phyloP scores from a whole-genome alignment of 2,797 vertebrate species.

The Alcedo quadribrachys region DNA sequence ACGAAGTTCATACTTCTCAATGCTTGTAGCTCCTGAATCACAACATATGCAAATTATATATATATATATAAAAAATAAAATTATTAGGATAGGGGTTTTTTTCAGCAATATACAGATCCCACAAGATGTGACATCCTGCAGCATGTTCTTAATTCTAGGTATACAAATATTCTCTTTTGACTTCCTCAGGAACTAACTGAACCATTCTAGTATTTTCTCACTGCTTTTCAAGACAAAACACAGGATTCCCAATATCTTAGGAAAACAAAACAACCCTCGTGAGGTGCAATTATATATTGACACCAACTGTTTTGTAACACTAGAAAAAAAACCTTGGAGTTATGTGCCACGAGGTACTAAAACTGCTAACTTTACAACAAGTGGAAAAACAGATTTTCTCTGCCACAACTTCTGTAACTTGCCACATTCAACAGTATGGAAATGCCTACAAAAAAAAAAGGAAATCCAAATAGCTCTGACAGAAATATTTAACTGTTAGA shows the following conservation, averaged over 20 bases:
- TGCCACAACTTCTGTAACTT: background rate
- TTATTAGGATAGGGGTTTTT: background rate
- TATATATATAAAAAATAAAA: background rate
- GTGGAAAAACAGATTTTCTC: background rate
- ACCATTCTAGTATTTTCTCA: background rate
- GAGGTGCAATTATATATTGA: background rate
- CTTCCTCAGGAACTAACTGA: background rate
- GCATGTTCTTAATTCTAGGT: background rate
- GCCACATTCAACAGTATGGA: background rate
- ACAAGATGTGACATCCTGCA: background rate
- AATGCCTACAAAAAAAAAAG: background rate
- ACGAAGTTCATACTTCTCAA: conserved; percentile 96
- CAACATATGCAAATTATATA: background rate
- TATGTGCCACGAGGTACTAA: background rate
- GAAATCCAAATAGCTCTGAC: background rate
- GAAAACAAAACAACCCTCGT: background rate
- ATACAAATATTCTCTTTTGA: background rate
- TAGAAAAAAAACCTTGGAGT: background rate
- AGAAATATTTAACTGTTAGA: background rate
- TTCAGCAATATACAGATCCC: background rate
- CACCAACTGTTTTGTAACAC: background rate
- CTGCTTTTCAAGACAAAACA: background rate
- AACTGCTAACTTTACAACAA: background rate
- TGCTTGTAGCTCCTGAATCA: conserved; percentile 91
- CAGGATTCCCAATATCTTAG: background rate